Evolutionary conservation across 2,113 vertebrate species (phyloP).

Genomic region (Trematocara variabile): DNA sequence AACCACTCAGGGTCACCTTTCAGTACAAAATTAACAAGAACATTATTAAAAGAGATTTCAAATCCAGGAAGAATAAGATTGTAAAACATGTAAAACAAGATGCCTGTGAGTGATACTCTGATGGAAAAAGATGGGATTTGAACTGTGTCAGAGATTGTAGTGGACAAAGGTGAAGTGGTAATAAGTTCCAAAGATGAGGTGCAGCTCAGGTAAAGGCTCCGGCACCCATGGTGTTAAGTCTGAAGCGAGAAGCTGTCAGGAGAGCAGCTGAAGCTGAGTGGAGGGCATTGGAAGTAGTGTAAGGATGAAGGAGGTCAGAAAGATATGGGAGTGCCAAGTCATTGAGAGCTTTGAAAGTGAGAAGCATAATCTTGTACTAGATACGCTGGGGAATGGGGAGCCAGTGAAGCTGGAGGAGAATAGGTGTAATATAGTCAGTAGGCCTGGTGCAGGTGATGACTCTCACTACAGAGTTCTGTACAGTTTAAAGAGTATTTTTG

Average conservation of each 20-base stretch:
- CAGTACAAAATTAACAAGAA: background rate
- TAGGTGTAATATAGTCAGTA: background rate
- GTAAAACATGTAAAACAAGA: background rate
- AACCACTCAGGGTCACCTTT: background rate
- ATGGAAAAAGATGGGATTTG: background rate
- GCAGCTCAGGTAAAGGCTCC: background rate
- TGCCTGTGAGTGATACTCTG: background rate
- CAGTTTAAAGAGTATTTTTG: background rate
- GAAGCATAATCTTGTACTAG: background rate
- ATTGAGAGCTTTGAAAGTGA: background rate
- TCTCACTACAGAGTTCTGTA: background rate
- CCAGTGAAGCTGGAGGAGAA: background rate
- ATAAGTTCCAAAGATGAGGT: background rate
- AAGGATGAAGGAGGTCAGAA: background rate
- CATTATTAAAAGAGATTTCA: background rate
- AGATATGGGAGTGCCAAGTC: background rate
- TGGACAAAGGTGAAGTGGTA: background rate
- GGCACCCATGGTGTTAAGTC: background rate
- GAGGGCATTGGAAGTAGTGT: background rate
- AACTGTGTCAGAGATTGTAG: background rate
- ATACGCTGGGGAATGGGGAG: background rate
- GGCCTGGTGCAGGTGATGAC: background rate
- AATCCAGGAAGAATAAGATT: background rate
- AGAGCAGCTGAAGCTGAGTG: background rate
- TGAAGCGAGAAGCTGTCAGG: background rate